Conservation (phyloP, 2,888 invertebrate genomes). For the Cataglyphis cursor region DNA sequence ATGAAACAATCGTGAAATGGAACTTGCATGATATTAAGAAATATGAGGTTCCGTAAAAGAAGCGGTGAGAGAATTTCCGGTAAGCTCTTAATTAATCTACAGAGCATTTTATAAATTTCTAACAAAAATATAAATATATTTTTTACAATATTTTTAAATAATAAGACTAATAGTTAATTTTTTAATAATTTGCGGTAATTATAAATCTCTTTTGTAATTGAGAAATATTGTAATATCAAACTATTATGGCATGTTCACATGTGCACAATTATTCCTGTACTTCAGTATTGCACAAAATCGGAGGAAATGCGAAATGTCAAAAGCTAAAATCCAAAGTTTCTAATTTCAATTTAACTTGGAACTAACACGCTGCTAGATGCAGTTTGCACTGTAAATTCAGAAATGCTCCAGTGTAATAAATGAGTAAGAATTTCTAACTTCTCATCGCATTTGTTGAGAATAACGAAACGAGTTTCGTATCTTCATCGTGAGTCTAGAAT, state of each 20-base stretch:
- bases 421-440: constrained; percentile 22
- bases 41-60: background rate
- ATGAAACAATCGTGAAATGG: background rate
- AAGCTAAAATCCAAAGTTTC: background rate
- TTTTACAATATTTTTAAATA: background rate
- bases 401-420: background rate
- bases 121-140: background rate
- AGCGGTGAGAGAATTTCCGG: background rate
- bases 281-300: background rate
- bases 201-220: background rate
- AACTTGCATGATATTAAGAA: background rate
- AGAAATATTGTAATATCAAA: background rate
- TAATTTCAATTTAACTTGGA: background rate
- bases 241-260: background rate
- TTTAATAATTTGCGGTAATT: constrained; percentile 2
- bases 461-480: constrained; percentile 3
- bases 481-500: background rate
- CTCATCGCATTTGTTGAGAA: constrained; percentile 26
- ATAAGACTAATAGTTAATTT: constrained; percentile 2
- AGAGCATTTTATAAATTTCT: background rate
- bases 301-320: background rate
- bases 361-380: background rate
- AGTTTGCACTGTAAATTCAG: background rate
- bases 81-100: constrained; percentile 8
- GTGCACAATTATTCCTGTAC: background rate